Evolutionary conservation across 1,140 invertebrate species (phyloP), one percentile per base, ranked within the genome.

Genomic region (Monochamus saltuarius): DNA sequence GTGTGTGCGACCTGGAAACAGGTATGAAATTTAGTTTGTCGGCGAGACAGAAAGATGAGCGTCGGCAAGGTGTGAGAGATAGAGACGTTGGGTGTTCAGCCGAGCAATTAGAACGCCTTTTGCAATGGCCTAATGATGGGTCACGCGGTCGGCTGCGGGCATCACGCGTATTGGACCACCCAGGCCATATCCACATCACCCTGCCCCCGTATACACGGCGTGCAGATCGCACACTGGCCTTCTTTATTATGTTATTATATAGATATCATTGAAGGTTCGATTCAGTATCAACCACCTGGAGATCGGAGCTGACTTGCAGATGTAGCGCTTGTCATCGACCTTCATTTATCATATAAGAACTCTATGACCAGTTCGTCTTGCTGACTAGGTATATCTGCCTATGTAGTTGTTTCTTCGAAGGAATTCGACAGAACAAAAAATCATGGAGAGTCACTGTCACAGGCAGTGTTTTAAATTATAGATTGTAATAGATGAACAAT

Each of bases 41-140:
- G 35, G 29, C 29, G 37, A 39, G 37, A 46, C 38, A 14, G 37
- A 29, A 45, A 56, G 53, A 56, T 29, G 53, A 56, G 43, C 37
- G 22, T 35, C 51, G 51, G 51, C 51, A 42, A 56, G 53, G 53
- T 56, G 53, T 35, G 16, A 71, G 67, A 66, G 62, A 66, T 64
- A 65, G 65, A 71, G 67, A 65, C 59, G 69, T 68, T 65, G 66
- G 69, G 68, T 70, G 68, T 70, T 64, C 66, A 56, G 62, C 38
- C 59, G 51, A 62, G 69, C 65, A 71, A 71, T 71, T 71, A 71
- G 69, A 67, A 69, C 69, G 69, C 69, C 69, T 71, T 71, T 71
- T 66, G 69, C 69, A 71, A 66, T 67, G 65, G 69, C 62, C 64
- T 71, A 71, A 71, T 71, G 69, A 71, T 69, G 66, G 69, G 69